Base-by-base conservation (phyloP, 2,797 vertebrate genomes). In the Carduelis carduelis region DNA sequence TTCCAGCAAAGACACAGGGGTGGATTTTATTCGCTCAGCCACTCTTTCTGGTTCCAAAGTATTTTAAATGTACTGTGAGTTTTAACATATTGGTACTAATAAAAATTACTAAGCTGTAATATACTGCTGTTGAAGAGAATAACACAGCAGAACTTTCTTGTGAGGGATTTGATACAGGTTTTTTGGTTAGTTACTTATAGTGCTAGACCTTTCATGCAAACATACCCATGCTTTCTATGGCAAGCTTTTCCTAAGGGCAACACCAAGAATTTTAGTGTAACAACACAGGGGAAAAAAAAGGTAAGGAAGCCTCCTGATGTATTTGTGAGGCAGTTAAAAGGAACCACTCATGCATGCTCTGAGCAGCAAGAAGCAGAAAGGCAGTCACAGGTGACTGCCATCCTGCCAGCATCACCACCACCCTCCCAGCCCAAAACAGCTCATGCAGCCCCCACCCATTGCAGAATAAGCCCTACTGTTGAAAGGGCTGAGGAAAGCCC, bases 301-400 rank as follows among this genome's bases (percentile, higher is more conserved):
- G 53, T n/a, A 55, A 55, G n/a, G 55, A 68, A 71, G 35, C 35
- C 55, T 64, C 61, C 37, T 12, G 32, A 70, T 37, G 47, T 26
- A 17, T 49, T 93, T 55, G 80, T 79, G 39, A 83, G 60, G 89
- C 59, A 91, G 68, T 71, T 88, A 46, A 19, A 84, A 63, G 52
- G 66, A 91, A 24, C 32, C 39, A 28, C 14, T 64, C 55, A 49
- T 4, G 9, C 43, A 18, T 23, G 20, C 11, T 61, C 59, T n/a
- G 66, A 66, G 27, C 44, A 55, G 35, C 30, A 56, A 83, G 59
- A 88, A 90, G 85, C 63, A 89, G 82, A 97, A 94, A 89, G 82
- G 95, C 93, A 95, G 77, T 80, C 97, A 97, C 97, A 98, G 98
- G 96, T 98, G 97, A 94, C 89, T 95, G 96, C 97, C 35, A 32